Base-by-base conservation (phyloP, 2,113 vertebrate species). In the Otocyon megalotis region DNA sequence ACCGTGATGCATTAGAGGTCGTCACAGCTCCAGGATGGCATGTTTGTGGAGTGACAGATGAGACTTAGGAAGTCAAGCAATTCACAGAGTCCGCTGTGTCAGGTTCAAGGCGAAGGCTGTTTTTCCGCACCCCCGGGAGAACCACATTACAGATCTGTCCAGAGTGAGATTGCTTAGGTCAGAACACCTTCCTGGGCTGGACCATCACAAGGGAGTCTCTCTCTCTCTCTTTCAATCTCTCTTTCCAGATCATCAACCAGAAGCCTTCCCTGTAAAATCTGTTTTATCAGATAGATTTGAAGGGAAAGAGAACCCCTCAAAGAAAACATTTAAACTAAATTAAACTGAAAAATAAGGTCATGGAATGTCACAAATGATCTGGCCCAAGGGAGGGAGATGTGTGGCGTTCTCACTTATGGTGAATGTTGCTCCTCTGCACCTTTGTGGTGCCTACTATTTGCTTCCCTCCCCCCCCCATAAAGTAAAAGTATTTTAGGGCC, bases 11-110 rank as follows among this genome's bases (percentile, higher is more conserved):
- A 79, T 96, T 96, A 54, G 77, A 88, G 90, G 77, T 71, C 11
- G 0, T 96, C 97, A 95, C 58, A 94, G 84, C 54, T 87, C 56
- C 69, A 62, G 88, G 84, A 90, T 71, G 93, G 58, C 69, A 76
- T 37, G 8, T 92, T 88, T 71, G 71, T 89, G 71, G 22, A 91
- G 92, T 96, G 87, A 96, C 82, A 94, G 83, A 94, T 87, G 96
- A 96, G 69, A 50, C 92, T 93, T 35, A 83, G 84, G 74, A 84
- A 84, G 76, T 81, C 56, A 22, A 81, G 90, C 79, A 79, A 76
- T 88, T 95, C 80, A 69, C 69, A 81, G 82, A 89, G 32, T 69
- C 83, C 87, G 53, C 4, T 74, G 65, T 86, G 32, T 80, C 84
- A 80, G 63, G 69, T 92, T 98, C 74, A 92, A 90, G 87, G 60